Percentiles rank a stretch among this genome's conserved stretches.
These are phyloP conservation scores for Melanostigma gelatinosum DNA, from an alignment of 2,113 vertebrate genomes.

Conservation along the genomic window DNA sequence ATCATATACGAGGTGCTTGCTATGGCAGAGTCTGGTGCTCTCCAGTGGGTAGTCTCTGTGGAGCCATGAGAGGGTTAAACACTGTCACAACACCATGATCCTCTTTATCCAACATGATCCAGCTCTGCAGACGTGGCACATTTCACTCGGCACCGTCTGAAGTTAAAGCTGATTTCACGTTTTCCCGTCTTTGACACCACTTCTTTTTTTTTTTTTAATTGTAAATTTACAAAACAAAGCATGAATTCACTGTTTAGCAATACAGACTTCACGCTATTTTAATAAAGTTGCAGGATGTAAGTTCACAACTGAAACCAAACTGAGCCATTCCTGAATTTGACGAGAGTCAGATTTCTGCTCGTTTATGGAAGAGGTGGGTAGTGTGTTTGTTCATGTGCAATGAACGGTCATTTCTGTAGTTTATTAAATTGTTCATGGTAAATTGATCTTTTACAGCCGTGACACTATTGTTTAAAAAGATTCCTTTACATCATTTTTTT, in stretches of 20 bases:
- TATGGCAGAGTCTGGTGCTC: not conserved
- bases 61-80: slow-evolving; percentile 14
- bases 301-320: not conserved
- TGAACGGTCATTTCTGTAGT: not conserved
- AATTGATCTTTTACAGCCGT: not conserved
- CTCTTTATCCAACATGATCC: slow-evolving; percentile 67
- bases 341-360: not conserved
- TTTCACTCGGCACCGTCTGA: slow-evolving; percentile 29
- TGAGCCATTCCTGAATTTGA: not conserved
- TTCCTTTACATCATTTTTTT: not conserved
- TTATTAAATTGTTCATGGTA: not conserved
- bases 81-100: slow-evolving; percentile 52
- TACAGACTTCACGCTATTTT: not conserved
- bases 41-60: not conserved
- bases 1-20: not conserved
- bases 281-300: not conserved
- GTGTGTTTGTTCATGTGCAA: not conserved
- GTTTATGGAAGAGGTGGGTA: not conserved
- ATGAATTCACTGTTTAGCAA: not conserved
- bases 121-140: slow-evolving; percentile 49
- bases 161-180: slow-evolving; percentile 18
- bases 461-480: not conserved
- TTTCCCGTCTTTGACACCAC: not conserved
- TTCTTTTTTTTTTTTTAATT: not conserved
- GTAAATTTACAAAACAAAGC: not conserved